A percentile compares a stretch with the other conserved stretches of the same genome.
Conservation (phyloP, 1,140 invertebrate genomes). For the Lucilia cuprina region DNA sequence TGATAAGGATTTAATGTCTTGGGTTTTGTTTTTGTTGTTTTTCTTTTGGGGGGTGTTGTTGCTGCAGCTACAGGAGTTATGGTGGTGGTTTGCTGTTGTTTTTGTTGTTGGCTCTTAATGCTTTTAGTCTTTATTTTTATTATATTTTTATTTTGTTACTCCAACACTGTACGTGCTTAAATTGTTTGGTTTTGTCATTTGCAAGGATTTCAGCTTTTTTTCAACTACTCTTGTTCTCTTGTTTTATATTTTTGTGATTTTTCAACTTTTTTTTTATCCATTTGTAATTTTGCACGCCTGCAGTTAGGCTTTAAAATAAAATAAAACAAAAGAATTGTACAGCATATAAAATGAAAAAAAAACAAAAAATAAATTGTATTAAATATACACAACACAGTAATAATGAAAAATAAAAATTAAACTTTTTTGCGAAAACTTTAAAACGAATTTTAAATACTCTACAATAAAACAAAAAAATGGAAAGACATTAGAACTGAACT, state of each 20-base stretch:
- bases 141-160: slow-evolving; percentile 2
- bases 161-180: slow-evolving; percentile 3
- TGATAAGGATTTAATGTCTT: slow-evolving; percentile 28
- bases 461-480: neutral
- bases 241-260: neutral
- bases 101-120: neutral
- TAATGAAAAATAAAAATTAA: neutral
- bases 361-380: neutral
- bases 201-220: slow-evolving; percentile 7
- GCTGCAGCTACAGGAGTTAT: neutral
- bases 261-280: neutral
- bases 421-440: neutral
- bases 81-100: neutral
- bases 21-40: neutral
- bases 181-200: slow-evolving; percentile 12
- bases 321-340: neutral
- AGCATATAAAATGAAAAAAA: neutral
- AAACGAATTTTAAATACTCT: neutral
- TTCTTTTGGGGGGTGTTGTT: too few relatives aligned
- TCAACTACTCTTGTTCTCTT: neutral
- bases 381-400: neutral
- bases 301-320: slow-evolving; percentile 13
- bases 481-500: too few relatives aligned
- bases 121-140: slow-evolving; percentile 16
- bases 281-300: slow-evolving; percentile 15